phyloP scores from a whole-genome alignment of 2,888 invertebrate species.

The Oscheius sp. region DNA sequence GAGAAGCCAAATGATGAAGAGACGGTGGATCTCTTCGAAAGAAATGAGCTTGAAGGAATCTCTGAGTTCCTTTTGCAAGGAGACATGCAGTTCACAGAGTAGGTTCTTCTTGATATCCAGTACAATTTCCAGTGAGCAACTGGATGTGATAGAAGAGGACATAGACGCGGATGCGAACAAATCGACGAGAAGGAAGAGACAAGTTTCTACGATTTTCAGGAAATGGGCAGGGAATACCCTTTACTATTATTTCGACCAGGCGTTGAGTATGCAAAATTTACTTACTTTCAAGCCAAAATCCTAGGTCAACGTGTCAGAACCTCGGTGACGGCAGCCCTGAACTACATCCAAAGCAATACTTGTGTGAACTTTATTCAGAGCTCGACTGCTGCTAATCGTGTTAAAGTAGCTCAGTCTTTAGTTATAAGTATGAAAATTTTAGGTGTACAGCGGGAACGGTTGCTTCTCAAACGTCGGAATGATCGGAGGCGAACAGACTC shows the following conservation, averaged over 20 bases:
- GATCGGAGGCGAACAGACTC: slow-evolving; percentile 44
- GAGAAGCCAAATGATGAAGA: slow-evolving; percentile 13
- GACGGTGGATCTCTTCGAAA: slow-evolving; percentile 18
- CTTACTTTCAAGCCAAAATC: background rate
- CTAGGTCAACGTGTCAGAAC: slow-evolving; percentile 29
- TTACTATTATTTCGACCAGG: slow-evolving; percentile 45
- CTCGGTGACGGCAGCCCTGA: slow-evolving; percentile 33
- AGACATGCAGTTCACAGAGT: slow-evolving; percentile 30
- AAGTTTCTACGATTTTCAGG: slow-evolving; percentile 36
- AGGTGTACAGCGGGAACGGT: slow-evolving; percentile 45
- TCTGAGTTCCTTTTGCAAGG: slow-evolving; percentile 22
- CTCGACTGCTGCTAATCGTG: slow-evolving; percentile 43
- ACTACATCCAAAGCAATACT: slow-evolving; percentile 34
- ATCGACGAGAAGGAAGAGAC: slow-evolving; percentile 39
- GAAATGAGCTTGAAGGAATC: slow-evolving; percentile 3
- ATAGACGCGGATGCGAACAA: slow-evolving; percentile 10
- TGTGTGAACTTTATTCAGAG: slow-evolving; percentile 44
- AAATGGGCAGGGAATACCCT: slow-evolving; percentile 49
- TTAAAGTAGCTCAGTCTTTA: slow-evolving; percentile 31
- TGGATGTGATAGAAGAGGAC: background rate
- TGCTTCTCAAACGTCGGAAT: slow-evolving; percentile 51
- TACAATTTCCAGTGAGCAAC: slow-evolving; percentile 15
- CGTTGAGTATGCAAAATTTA: background rate
- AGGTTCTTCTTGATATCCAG: background rate
- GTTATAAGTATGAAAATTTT: background rate